Evolutionary conservation across 2,113 vertebrate species (phyloP).

Genomic region (Agelaius phoeniceus): DNA sequence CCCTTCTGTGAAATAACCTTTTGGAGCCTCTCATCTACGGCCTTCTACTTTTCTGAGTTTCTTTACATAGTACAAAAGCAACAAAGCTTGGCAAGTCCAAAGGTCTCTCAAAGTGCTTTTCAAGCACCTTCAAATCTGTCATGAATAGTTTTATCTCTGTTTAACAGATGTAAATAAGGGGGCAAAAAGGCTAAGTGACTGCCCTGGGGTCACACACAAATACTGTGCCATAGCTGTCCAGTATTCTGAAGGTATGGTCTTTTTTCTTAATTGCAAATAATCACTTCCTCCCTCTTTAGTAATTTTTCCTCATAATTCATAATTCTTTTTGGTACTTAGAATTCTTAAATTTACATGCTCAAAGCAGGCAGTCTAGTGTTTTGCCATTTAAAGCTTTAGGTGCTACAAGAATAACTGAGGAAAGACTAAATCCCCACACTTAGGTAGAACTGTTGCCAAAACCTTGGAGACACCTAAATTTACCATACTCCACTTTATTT

Average conservation of each 20-base stretch:
- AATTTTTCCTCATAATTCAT: neutral
- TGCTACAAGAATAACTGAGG: neutral
- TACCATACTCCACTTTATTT: neutral
- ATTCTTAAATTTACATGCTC: neutral
- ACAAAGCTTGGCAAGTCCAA: constrained; percentile 17
- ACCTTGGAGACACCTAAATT: neutral
- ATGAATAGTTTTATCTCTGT: neutral
- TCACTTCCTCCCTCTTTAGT: neutral
- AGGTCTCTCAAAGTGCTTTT: constrained; percentile 15
- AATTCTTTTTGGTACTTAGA: neutral
- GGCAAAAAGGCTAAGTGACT: constrained; percentile 10
- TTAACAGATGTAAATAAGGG: constrained; percentile 41
- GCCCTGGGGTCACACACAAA: neutral
- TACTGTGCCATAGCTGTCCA: neutral
- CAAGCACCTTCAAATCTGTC: constrained; percentile 18
- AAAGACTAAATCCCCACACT: neutral
- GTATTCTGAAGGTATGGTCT: neutral
- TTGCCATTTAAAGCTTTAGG: neutral
- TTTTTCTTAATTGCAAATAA: neutral
- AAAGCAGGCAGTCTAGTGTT: neutral
- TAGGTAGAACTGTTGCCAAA: neutral
- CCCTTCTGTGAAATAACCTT: constrained; percentile 32
- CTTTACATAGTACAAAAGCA: constrained; percentile 1
- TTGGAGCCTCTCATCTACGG: neutral
- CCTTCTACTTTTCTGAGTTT: constrained; percentile 18